phyloP scores from a whole-genome alignment of 2,113 vertebrate genomes.

The Lagenorhynchus albirostris region DNA sequence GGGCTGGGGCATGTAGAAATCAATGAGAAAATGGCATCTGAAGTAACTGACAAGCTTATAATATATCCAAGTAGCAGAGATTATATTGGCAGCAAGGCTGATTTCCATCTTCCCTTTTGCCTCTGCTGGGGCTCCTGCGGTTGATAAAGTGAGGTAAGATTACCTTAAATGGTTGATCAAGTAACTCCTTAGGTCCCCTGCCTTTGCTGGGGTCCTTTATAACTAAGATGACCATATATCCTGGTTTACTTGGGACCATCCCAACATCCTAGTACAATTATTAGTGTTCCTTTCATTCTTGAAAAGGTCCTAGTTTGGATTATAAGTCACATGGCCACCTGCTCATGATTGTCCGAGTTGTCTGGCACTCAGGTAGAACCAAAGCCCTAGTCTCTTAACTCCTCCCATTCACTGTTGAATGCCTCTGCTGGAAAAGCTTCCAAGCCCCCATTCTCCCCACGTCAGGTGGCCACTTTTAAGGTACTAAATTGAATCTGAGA shows the following conservation, averaged over 20 bases:
- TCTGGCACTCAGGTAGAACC: not conserved
- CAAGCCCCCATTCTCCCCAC: not conserved
- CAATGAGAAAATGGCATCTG: not conserved
- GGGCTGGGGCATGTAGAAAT: not conserved
- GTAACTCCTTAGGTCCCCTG: not conserved
- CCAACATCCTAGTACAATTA: not conserved
- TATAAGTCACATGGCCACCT: not conserved
- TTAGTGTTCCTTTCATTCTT: slow-evolving; percentile 17
- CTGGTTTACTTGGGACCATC: not conserved
- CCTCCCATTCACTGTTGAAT: not conserved
- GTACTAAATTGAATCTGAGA: not conserved
- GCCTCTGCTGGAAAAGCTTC: not conserved
- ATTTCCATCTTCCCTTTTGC: not conserved
- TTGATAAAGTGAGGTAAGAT: not conserved
- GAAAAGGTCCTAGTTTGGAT: not conserved
- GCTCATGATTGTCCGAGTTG: not conserved
- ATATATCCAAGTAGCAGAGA: not conserved
- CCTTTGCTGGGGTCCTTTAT: not conserved
- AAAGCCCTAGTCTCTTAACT: not conserved
- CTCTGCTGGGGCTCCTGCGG: not conserved
- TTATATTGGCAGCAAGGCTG: not conserved
- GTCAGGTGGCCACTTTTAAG: not conserved
- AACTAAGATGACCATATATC: not conserved
- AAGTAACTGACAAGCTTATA: not conserved
- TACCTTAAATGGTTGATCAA: not conserved